phyloP scores from a whole-genome alignment of 2,888 invertebrate genomes.

The Cremastinae sp. region DNA sequence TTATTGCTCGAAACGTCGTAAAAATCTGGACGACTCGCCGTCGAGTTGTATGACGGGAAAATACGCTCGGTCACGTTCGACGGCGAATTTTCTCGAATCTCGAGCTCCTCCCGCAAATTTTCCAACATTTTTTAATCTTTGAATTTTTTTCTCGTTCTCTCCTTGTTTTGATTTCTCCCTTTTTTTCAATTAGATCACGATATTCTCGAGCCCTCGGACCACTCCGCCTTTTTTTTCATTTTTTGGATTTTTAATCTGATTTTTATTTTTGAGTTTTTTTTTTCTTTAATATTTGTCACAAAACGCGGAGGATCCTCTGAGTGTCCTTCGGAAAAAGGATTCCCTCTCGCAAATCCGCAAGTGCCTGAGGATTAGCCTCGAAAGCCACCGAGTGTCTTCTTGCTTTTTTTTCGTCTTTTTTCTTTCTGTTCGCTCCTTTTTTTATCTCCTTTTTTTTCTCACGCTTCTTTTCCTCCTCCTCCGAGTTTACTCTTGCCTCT shows the following conservation, averaged over 20 bases:
- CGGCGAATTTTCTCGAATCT: slow-evolving; percentile 44
- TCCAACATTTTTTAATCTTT: slow-evolving; percentile 46
- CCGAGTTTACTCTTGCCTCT: neutral
- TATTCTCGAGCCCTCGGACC: slow-evolving; percentile 66
- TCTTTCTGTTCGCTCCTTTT: no score
- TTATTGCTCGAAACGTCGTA: slow-evolving; percentile 28
- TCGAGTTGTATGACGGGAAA: no score
- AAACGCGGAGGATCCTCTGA: no score
- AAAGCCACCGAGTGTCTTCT: no score
- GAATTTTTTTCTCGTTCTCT: no score
- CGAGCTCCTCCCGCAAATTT: slow-evolving; percentile 32
- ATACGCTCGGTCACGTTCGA: slow-evolving; percentile 70
- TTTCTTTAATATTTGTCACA: slow-evolving; percentile 2
- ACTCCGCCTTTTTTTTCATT: slow-evolving; percentile 47
- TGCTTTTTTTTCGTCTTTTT: no score
- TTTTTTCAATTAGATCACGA: slow-evolving; percentile 66
- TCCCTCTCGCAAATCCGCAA: slow-evolving; percentile 21
- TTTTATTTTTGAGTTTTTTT: neutral
- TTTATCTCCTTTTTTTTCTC: no score
- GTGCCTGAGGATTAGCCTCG: slow-evolving; percentile 12
- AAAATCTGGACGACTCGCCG: slow-evolving; percentile 50
- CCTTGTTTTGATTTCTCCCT: neutral
- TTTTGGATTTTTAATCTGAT: neutral
- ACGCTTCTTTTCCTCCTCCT: no score
- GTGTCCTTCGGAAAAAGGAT: no score